Conservation (phyloP, 2,113 vertebrate species). For the Cebidichthys violaceus region DNA sequence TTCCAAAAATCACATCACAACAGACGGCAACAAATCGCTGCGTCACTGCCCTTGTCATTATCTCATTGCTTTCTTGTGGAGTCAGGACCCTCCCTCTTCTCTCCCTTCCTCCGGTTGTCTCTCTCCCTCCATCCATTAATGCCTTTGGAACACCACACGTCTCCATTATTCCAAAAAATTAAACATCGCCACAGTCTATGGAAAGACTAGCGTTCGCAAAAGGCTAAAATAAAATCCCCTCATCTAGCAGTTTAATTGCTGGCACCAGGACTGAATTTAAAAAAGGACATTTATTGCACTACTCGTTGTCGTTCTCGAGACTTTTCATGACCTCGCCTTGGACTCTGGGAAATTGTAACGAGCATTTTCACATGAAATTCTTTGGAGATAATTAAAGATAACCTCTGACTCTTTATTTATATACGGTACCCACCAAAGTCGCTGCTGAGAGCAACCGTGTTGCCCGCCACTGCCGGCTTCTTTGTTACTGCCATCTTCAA, state of each 20-base stretch:
- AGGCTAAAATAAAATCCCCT: not conserved
- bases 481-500: no score
- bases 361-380: not conserved
- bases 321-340: not conserved
- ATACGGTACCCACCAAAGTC: not conserved
- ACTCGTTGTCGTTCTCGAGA: not conserved
- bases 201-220: conserved; percentile 6
- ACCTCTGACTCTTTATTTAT: not conserved
- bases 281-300: not conserved
- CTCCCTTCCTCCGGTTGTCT: not conserved
- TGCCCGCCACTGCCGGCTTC: no score
- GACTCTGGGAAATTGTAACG: not conserved
- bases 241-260: conserved; percentile 25
- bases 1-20: conserved; percentile 60
- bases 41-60: conserved; percentile 55
- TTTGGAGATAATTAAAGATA: not conserved
- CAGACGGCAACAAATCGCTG: conserved; percentile 55
- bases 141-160: not conserved
- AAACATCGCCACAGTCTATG: not conserved
- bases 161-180: not conserved
- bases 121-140: not conserved
- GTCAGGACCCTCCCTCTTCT: conserved; percentile 7
- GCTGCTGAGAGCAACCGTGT: no score
- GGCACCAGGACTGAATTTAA: not conserved
- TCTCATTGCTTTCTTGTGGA: conserved; percentile 52